phyloP scores from a whole-genome alignment of 2,888 invertebrate species.

The Rotaria macrura region DNA sequence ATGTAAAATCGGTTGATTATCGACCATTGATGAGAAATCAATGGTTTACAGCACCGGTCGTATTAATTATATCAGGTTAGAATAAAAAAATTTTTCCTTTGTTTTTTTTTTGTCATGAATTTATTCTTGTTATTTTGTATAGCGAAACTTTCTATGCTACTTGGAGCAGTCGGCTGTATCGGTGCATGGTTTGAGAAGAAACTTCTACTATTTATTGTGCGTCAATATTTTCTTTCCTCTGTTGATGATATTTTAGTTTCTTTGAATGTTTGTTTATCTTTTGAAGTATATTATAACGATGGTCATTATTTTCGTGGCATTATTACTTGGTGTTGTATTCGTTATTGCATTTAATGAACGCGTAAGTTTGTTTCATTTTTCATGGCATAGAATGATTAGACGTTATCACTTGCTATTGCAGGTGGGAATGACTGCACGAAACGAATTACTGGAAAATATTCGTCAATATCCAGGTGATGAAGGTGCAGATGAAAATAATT shows the following conservation, averaged over 20 bases:
- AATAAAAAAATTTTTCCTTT: too few relatives aligned
- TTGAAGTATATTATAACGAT: neutral
- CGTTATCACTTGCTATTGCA: neutral
- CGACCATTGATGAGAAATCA: neutral
- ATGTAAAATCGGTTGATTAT: neutral
- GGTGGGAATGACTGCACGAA: neutral
- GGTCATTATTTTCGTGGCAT: neutral
- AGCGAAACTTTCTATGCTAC: neutral
- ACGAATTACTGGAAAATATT: neutral
- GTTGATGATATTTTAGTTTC: too few relatives aligned
- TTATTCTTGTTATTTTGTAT: neutral
- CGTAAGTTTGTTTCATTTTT: neutral
- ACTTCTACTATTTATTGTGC: neutral
- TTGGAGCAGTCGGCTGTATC: neutral
- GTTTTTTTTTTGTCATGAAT: too few relatives aligned
- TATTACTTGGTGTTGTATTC: constrained; percentile 5
- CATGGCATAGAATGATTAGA: too few relatives aligned
- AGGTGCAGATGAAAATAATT: neutral
- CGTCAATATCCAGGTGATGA: neutral
- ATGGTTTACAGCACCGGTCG: neutral
- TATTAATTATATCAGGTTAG: neutral
- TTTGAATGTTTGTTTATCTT: neutral
- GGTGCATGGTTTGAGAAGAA: constrained; percentile 20
- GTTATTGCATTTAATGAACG: constrained; percentile 10
- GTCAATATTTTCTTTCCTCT: too few relatives aligned